These are phyloP conservation scores for Drosophila recens DNA, from an alignment of 2,888 invertebrate genomes.

Conservation along the genomic window DNA sequence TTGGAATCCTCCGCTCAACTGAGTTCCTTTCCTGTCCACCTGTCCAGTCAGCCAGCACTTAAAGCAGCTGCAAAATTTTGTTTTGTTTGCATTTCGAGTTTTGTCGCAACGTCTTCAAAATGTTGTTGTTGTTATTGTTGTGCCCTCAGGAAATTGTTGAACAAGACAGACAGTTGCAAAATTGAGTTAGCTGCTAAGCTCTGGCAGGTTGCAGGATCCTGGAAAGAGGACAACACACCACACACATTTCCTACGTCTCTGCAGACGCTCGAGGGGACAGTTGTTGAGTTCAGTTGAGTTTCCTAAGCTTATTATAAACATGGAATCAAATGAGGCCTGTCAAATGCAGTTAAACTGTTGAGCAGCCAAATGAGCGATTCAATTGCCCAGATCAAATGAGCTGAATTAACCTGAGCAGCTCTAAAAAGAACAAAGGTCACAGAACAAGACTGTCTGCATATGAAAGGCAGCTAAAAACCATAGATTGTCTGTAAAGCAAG, in stretches of 20 bases:
- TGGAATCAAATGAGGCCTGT: slow-evolving; percentile 77
- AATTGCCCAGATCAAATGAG: slow-evolving; percentile 41
- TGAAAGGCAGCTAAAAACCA: not conserved
- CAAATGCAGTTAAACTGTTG: slow-evolving; percentile 69
- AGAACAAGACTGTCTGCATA: not conserved
- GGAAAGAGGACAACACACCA: slow-evolving; percentile 7
- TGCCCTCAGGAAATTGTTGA: slow-evolving; percentile 59
- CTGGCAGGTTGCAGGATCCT: slow-evolving; percentile 42
- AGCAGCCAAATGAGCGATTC: slow-evolving; percentile 52
- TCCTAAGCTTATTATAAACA: slow-evolving; percentile 73
- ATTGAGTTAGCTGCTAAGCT: slow-evolving; percentile 75
- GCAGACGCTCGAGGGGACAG: slow-evolving; percentile 34
- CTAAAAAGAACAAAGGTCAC: slow-evolving; percentile 2
- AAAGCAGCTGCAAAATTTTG: slow-evolving; percentile 45
- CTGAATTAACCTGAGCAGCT: slow-evolving; percentile 24
- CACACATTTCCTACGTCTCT: slow-evolving; percentile 12
- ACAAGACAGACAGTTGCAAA: slow-evolving; percentile 70
- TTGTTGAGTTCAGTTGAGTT: slow-evolving; percentile 41
- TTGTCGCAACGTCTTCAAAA: slow-evolving; percentile 49
- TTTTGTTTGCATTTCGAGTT: slow-evolving; percentile 64
- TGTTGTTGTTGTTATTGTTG: slow-evolving; percentile 21
- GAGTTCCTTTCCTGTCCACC: not conserved
- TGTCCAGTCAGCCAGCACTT: slow-evolving; percentile 18
- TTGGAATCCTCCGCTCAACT: slow-evolving; percentile 6
- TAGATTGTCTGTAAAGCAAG: not conserved